These are phyloP conservation scores for Fukomys damarensis DNA, from an alignment of 2,113 vertebrate genomes.

Conservation along the genomic window DNA sequence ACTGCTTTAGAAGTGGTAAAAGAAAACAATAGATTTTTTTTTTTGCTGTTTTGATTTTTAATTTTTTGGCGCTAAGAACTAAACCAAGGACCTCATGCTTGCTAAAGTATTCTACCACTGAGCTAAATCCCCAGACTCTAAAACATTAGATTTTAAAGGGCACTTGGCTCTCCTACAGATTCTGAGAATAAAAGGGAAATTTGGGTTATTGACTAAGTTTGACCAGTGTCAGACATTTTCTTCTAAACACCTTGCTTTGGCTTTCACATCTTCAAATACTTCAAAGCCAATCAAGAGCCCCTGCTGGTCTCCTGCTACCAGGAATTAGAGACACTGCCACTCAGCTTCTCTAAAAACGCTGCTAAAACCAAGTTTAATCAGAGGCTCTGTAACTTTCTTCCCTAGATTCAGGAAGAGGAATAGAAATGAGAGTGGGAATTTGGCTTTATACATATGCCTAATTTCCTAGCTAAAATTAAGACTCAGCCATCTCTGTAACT, in stretches of 20 bases:
- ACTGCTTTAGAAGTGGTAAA: not conserved
- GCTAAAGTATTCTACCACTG: no score
- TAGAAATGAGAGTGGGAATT: not conserved
- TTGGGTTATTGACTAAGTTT: not conserved
- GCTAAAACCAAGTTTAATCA: not conserved
- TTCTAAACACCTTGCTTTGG: not conserved
- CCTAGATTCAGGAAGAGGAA: not conserved
- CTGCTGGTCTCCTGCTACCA: not conserved
- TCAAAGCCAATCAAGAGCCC: not conserved
- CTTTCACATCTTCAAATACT: not conserved
- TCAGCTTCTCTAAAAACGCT: not conserved
- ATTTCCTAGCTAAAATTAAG: not conserved
- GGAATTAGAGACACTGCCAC: not conserved
- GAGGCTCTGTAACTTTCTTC: not conserved
- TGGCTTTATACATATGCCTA: not conserved
- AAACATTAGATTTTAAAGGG: not conserved
- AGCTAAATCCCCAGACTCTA: no score
- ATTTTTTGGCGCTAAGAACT: no score
- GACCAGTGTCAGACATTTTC: not conserved
- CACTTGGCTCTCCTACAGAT: not conserved
- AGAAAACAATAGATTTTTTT: not conserved
- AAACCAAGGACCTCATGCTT: no score
- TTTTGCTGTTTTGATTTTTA: no score
- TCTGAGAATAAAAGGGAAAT: not conserved
- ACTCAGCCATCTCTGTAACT: not conserved